phyloP scores from a whole-genome alignment of 2,797 vertebrate genomes.

The Geotrypetes seraphini region DNA sequence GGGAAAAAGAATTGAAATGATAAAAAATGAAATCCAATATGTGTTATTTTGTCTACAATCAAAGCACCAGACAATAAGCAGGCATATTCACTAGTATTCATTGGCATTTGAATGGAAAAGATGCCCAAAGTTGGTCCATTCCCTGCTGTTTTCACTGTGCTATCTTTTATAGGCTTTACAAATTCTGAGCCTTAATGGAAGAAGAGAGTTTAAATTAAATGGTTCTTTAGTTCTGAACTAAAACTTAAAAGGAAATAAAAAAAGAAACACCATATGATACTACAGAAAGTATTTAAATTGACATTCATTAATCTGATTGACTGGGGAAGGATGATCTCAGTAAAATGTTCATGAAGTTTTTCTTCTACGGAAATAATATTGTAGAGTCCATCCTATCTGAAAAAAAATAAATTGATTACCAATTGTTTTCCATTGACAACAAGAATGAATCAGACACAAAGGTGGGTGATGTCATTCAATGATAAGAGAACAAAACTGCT shows the following conservation, averaged over 20 bases:
- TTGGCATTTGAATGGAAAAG: constrained; percentile 31
- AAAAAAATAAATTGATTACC: too few relatives aligned
- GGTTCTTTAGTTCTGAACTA: constrained; percentile 29
- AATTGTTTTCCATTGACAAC: too few relatives aligned
- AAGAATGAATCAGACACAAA: too few relatives aligned
- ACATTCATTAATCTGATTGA: too few relatives aligned
- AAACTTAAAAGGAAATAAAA: constrained; percentile 5
- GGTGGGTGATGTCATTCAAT: too few relatives aligned
- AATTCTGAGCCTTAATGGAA: constrained; percentile 32
- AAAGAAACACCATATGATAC: constrained; percentile 3
- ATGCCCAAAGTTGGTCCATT: too few relatives aligned
- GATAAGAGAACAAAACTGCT: too few relatives aligned
- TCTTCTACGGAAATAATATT: too few relatives aligned
- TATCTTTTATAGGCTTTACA: constrained; percentile 32
- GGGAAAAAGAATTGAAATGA: constrained; percentile 18
- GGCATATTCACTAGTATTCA: constrained; percentile 21
- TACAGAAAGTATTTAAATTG: too few relatives aligned
- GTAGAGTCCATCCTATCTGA: too few relatives aligned
- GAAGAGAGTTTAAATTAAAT: constrained; percentile 33
- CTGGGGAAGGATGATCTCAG: too few relatives aligned
- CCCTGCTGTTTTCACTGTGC: constrained; percentile 29
- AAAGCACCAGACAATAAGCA: constrained; percentile 32
- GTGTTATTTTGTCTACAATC: constrained; percentile 42
- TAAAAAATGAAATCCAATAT: constrained; percentile 41
- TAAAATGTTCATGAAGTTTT: too few relatives aligned